phyloP scores from a whole-genome alignment of 1,140 invertebrate species.

The Bombus cullumanus region DNA sequence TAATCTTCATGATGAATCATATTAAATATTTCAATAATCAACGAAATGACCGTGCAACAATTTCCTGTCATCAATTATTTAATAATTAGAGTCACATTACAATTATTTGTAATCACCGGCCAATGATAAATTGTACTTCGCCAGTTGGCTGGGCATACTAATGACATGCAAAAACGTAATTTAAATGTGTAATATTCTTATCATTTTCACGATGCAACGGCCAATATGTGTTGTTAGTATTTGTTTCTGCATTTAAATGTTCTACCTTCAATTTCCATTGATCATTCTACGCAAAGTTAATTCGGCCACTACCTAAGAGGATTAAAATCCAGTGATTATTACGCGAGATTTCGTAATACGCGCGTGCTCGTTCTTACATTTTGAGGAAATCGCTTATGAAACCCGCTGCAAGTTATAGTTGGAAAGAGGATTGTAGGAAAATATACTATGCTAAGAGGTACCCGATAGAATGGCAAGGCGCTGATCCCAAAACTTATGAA shows the following conservation, averaged over 20 bases:
- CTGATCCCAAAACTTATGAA: constrained; percentile 21
- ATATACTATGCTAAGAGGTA: background rate
- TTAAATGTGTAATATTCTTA: constrained; percentile 23
- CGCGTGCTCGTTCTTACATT: background rate
- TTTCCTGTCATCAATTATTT: constrained; percentile 35
- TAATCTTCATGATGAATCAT: constrained; percentile 57
- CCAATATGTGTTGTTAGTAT: background rate
- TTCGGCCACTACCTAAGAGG: background rate
- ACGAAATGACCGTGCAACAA: constrained; percentile 25
- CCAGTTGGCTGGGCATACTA: background rate
- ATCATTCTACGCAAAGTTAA: background rate
- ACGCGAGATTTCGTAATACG: background rate
- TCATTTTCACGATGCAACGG: background rate
- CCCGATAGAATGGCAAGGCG: background rate
- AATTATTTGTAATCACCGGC: constrained; percentile 40
- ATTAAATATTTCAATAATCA: constrained; percentile 46
- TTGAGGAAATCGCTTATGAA: too few species aligned
- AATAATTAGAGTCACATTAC: constrained; percentile 47
- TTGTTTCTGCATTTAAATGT: background rate
- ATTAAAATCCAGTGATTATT: background rate
- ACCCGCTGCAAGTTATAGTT: background rate
- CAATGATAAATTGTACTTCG: constrained; percentile 22
- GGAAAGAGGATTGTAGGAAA: constrained; percentile 7
- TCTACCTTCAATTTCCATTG: too few species aligned
- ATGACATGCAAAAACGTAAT: constrained; percentile 18